Evolutionary conservation across 2,797 vertebrate genomes (phyloP).

Genomic region (Sarcoramphus papa): DNA sequence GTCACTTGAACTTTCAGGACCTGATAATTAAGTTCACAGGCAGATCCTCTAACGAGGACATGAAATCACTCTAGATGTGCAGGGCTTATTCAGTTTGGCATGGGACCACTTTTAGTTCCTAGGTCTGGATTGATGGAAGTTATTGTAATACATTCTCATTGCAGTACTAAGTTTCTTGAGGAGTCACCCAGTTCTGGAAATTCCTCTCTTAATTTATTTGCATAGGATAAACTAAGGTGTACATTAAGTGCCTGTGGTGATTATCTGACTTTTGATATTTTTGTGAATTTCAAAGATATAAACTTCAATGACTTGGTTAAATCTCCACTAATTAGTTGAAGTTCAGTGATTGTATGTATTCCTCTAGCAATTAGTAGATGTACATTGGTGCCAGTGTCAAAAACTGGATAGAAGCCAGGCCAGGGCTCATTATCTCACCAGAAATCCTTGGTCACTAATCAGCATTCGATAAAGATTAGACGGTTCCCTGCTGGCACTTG

Average conservation of each 20-base stretch:
- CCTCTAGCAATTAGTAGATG: slow-evolving; percentile 39
- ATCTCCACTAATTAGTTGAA: slow-evolving; percentile 24
- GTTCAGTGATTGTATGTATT: slow-evolving; percentile 29
- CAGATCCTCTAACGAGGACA: background rate
- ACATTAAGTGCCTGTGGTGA: background rate
- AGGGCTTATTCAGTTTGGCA: background rate
- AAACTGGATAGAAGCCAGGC: slow-evolving; percentile 43
- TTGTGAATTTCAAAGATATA: background rate
- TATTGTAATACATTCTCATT: background rate
- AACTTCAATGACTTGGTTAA: background rate
- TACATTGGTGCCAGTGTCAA: slow-evolving; percentile 34
- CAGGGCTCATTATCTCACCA: slow-evolving; percentile 58
- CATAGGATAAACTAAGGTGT: background rate
- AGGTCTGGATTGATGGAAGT: background rate
- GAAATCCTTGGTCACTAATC: slow-evolving; percentile 52
- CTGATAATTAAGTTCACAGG: background rate
- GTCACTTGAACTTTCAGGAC: background rate
- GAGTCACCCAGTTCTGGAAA: background rate
- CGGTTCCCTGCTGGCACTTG: slow-evolving; percentile 28
- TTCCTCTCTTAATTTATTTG: background rate
- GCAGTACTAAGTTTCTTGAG: background rate
- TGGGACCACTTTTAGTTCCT: background rate
- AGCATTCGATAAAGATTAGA: slow-evolving; percentile 58
- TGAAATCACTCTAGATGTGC: background rate
- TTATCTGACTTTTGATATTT: background rate